phyloP scores from a whole-genome alignment of 2,113 vertebrate genomes.

The Colius striatus region DNA sequence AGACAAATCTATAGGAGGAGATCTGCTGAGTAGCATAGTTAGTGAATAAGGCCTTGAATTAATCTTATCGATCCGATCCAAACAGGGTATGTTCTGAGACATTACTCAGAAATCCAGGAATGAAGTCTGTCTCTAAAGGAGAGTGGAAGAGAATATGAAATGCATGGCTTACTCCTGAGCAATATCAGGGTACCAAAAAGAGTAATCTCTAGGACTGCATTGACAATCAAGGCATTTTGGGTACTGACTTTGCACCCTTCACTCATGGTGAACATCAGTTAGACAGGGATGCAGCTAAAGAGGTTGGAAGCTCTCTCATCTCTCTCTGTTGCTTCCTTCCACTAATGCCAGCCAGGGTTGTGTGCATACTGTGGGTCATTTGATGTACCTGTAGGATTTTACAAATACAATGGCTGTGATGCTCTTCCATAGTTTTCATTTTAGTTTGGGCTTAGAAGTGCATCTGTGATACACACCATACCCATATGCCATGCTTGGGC shows the following conservation, averaged over 20 bases:
- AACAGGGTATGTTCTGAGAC: neutral
- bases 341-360: neutral
- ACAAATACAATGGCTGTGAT: neutral
- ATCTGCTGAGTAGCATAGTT: neutral
- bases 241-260: neutral
- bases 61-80: slow-evolving; percentile 5
- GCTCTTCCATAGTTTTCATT: neutral
- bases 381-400: neutral
- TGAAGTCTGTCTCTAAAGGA: neutral
- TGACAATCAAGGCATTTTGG: neutral
- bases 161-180: neutral
- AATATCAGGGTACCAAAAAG: neutral
- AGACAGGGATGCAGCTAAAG: neutral
- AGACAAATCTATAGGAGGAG: slow-evolving; percentile 8
- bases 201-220: neutral
- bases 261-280: neutral
- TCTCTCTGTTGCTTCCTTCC: neutral
- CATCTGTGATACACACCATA: neutral
- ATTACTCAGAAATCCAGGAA: neutral
- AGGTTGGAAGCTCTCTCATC: neutral
- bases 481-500: neutral
- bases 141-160: neutral
- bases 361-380: neutral
- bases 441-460: neutral
- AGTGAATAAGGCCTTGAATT: slow-evolving; percentile 15